phyloP scores from a whole-genome alignment of 2,797 vertebrate genomes.

The Orientallactaga sibirica region DNA sequence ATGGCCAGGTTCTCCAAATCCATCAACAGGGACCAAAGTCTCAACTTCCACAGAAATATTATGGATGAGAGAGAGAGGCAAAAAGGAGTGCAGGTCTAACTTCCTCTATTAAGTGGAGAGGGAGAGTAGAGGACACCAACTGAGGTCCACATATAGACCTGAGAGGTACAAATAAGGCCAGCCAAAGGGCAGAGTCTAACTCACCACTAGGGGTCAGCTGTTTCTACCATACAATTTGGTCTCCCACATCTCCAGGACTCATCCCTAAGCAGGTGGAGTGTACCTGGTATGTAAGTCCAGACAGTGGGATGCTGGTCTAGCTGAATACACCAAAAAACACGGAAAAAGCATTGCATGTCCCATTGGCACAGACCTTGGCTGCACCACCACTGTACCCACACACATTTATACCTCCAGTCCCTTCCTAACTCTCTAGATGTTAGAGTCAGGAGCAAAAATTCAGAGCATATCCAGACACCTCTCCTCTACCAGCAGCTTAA shows the following conservation, averaged over 20 bases:
- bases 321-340: neutral
- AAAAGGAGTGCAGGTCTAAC: neutral
- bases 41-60: neutral
- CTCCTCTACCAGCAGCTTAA: conserved; percentile 1
- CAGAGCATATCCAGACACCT: neutral
- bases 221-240: neutral
- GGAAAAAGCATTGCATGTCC: neutral
- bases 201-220: neutral
- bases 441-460: neutral
- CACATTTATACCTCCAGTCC: neutral
- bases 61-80: neutral
- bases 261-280: neutral
- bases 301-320: neutral
- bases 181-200: neutral
- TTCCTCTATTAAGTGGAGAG: neutral
- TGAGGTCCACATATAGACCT: neutral
- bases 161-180: neutral
- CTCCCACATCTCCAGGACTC: neutral
- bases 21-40: neutral
- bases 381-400: neutral
- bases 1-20: neutral
- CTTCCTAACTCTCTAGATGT: neutral
- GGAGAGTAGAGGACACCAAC: neutral
- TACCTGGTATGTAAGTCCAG: neutral
- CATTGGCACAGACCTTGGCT: neutral